Base-by-base conservation (phyloP, 1,140 invertebrate genomes). In the Goniozus legneri region DNA sequence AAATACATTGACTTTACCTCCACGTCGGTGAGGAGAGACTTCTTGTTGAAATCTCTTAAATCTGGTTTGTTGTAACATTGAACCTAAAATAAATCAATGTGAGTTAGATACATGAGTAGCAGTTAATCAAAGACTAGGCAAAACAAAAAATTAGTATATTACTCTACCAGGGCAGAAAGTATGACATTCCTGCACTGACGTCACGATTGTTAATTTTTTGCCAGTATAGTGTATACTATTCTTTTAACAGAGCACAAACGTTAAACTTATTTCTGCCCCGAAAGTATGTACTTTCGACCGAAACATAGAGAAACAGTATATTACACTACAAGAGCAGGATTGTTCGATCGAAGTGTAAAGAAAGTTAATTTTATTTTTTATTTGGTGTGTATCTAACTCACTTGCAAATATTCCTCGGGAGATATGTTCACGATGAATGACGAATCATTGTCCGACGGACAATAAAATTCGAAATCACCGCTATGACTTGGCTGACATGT, bases 1-100 rank as follows among this genome's bases (percentile, higher is more conserved):
- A 70, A 59, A 0, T 21, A 22, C 1, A 66, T 18, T 0, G 21
- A 33, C 1, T 64, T 39, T 1, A 58, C 42, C 0, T 44, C 7
- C 0, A 50, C 30, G 3, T 54, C 8, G 1, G 33, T 20, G 0
- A 37, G 6, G 10, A 53, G 21, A 4, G 50, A 10, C 3, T 44
- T 39, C 2, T 55, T 1, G 12, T 47, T 20, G 36, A 64, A 69
- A 13, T 58, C 33, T 2, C 33, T 14, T 62, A 62, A 68, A 8
- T 52, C 16, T 6, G 50, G 33, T 3, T 42, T 40, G 6, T 53
- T 52, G 10, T 6, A 8, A 37, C 65, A 69, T 16, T 39, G 7
- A 2, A 51, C 44, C 56, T 59, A 10, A 8, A 20, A 12, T 20
- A 30, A 22, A 47, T 8, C 24, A 24, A 19, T n/a, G n/a, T n/a